Percentiles rank a stretch among this genome's conserved stretches.
Evolutionary conservation across 2,797 vertebrate species (phyloP).

Genomic region (Mus spretus): DNA sequence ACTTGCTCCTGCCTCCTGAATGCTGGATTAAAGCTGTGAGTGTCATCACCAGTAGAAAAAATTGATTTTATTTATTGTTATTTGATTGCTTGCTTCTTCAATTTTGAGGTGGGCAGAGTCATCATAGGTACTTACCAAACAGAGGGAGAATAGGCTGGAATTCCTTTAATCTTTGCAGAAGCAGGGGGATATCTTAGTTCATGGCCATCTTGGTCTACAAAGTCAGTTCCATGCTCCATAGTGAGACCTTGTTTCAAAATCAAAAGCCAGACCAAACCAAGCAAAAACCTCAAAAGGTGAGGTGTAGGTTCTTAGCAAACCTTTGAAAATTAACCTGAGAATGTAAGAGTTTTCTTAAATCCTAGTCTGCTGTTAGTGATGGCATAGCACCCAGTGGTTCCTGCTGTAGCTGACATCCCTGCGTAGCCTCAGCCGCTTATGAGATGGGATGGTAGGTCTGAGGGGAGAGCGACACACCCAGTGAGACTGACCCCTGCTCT

Average conservation of each 20-base stretch:
- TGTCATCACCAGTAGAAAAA: background rate
- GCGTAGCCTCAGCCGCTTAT: background rate
- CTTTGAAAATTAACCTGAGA: background rate
- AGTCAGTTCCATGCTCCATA: background rate
- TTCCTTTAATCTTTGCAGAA: background rate
- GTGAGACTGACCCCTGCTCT: background rate
- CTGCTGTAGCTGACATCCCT: background rate
- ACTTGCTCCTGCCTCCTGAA: background rate
- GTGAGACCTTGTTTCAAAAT: background rate
- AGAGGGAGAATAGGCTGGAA: background rate
- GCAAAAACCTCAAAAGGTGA: background rate
- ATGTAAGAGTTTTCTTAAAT: background rate
- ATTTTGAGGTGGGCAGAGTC: background rate
- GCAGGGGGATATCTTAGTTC: background rate
- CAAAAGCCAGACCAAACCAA: background rate
- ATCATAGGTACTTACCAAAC: background rate
- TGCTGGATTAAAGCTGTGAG: background rate
- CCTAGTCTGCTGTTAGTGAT: background rate
- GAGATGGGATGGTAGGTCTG: background rate
- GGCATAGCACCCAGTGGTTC: background rate
- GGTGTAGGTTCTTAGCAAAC: background rate
- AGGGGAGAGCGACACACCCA: background rate
- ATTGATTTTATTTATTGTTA: background rate
- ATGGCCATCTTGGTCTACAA: background rate
- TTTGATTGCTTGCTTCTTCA: slow-evolving; percentile 8